phyloP scores from a whole-genome alignment of 35 echinoderm and acorn worm genomes.

The Ophioderma brevispina region DNA sequence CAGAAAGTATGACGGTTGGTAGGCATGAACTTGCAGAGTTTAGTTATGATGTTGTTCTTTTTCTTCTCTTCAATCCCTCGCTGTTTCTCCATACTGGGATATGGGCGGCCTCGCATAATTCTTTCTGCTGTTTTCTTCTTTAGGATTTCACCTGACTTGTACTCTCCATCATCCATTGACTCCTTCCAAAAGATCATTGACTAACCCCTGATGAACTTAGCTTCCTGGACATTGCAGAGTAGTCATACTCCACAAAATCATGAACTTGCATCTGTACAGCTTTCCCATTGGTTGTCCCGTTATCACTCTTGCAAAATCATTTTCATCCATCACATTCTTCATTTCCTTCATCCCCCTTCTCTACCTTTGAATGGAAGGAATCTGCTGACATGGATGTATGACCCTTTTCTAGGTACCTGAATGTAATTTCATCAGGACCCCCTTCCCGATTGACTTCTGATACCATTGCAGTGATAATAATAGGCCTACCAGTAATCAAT shows the following conservation, averaged over 20 bases:
- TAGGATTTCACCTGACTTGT: not conserved
- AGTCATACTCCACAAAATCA: conserved; percentile 16
- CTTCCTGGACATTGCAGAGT: not conserved
- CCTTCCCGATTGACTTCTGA: not conserved
- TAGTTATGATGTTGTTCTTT: not conserved
- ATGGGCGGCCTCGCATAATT: not conserved
- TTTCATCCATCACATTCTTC: not conserved
- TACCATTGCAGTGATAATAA: conserved; percentile 21
- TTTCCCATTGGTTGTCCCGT: not conserved
- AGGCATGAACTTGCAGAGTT: not conserved
- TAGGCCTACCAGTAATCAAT: no score
- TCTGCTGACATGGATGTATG: conserved; percentile 31
- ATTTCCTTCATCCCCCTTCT: conserved; percentile 18
- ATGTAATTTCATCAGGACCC: not conserved
- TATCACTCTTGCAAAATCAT: conserved; percentile 1
- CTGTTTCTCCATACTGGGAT: not conserved
- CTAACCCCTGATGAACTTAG: not conserved
- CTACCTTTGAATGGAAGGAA: not conserved
- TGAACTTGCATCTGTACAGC: not conserved
- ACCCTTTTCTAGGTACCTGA: conserved; percentile 16
- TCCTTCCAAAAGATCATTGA: not conserved
- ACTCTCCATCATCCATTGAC: conserved; percentile 2
- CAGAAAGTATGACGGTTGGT: not conserved
- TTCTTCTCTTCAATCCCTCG: not conserved
- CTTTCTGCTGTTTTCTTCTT: conserved; percentile 29